Conservation (phyloP, 2,888 invertebrate genomes). For the Epinotia bilunana region DNA sequence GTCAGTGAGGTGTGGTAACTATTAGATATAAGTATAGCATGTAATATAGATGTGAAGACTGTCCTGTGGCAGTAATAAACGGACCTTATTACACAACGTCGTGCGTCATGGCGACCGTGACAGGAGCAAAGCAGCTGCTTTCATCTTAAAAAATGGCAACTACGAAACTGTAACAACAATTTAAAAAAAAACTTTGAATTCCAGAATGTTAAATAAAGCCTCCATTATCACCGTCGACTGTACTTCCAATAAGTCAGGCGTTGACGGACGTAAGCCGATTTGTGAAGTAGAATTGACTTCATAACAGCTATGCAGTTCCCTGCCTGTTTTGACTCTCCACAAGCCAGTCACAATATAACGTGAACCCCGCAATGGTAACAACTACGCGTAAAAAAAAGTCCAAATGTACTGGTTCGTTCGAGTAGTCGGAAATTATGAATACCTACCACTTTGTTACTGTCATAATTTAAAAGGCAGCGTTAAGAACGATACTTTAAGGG, state of each 20-base stretch:
- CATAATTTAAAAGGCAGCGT: conserved; percentile 28
- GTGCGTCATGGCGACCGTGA: no score
- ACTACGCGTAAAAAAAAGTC: neutral
- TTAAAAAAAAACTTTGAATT: conserved; percentile 3
- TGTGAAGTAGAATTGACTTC: conserved; percentile 5
- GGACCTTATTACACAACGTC: no score
- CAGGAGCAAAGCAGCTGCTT: no score
- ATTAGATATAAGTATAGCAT: no score
- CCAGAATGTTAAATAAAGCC: neutral
- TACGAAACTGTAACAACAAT: neutral
- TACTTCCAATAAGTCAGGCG: conserved; percentile 24
- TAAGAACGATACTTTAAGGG: conserved; percentile 31
- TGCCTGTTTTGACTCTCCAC: neutral
- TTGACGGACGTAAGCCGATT: conserved; percentile 30
- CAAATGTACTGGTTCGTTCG: neutral
- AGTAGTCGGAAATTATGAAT: neutral
- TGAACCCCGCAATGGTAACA: neutral
- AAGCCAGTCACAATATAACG: neutral
- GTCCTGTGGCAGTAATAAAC: no score
- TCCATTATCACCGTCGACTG: conserved; percentile 17
- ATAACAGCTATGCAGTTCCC: neutral
- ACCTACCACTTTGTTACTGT: conserved; percentile 10
- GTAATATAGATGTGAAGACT: no score
- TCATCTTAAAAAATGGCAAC: no score
- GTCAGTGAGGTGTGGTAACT: no score